Base-by-base conservation (phyloP, 2,888 invertebrate species). In the Drosophila heteroneura region DNA sequence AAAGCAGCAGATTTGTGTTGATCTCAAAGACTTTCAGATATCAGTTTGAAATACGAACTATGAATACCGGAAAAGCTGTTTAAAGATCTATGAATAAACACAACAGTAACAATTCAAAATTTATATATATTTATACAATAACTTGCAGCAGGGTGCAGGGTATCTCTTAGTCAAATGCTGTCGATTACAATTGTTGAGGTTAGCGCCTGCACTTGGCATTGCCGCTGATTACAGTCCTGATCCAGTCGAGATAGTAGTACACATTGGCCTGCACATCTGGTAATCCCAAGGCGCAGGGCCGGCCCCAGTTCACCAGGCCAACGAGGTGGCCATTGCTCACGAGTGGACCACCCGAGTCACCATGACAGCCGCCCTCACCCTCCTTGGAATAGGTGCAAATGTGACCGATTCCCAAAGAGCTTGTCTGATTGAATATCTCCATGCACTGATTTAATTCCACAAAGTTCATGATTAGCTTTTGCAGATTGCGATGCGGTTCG, bases 341-440 rank as follows among this genome's bases (percentile, higher is more conserved):
- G 32, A 92, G 68, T 0, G 92, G 91, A 10, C 91, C 91, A 0
- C 92, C 92, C 3, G 84, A 91, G 61, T 90, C 91, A 22, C 91
- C 91, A 69, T 91, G 84, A 54, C 90, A 91, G 7, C 82, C 94
- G 0, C 95, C 95, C 79, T 95, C 94, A 0, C 95, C 95, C 1
- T 90, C 86, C 57, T 93, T 93, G 0, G 94, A 94, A 35, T 94
- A 91, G 1, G 95, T 95, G 76, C 95, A 95, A 33, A 95, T 92
- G 79, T 95, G 95, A 0, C 95, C 94, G 33, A 94, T 93, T 63
- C 94, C 95, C 2, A 95, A 93, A 0, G 92, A 93, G 62, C 93
- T 93, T 56, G 94, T 92, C 3, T 92, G 91, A 58, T 93, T 92
- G 67, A 95, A 94, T 0, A 94, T 94, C 1, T 92, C 92, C 57